These are phyloP conservation scores for Graphium colonna DNA, from an alignment of 2,888 invertebrate species.

Conservation along the genomic window DNA sequence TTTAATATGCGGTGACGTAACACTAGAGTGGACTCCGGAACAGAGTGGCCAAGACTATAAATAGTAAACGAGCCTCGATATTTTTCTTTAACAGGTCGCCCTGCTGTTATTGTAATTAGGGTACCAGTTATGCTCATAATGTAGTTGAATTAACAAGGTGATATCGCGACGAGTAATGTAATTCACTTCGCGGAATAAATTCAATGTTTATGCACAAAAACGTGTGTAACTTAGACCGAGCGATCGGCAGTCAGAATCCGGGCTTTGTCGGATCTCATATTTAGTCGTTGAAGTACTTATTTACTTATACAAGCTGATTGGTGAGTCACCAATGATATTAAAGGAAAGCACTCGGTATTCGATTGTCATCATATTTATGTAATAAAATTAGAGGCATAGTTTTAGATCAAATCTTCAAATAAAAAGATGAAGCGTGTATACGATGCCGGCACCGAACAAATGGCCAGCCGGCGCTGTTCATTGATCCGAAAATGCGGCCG, in stretches of 20 bases:
- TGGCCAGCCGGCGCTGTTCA: too few species aligned
- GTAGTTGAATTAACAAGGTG: neutral
- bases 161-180: neutral
- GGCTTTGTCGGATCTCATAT: neutral
- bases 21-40: conserved; percentile 17
- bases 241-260: conserved; percentile 8
- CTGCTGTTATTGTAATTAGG: conserved; percentile 19
- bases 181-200: neutral
- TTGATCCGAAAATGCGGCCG: too few species aligned
- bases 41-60: conserved; percentile 32
- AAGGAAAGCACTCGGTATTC: too few species aligned
- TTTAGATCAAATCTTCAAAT: too few species aligned
- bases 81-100: conserved; percentile 14
- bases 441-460: too few species aligned
- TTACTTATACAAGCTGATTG: neutral
- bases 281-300: neutral
- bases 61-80: conserved; percentile 46
- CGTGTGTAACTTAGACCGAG: neutral
- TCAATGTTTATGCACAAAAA: neutral
- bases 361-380: too few species aligned
- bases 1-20: conserved; percentile 3
- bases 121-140: conserved; percentile 5
- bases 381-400: too few species aligned
- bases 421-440: too few species aligned
- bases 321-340: too few species aligned